Evolutionary conservation across 2,888 invertebrate genomes (phyloP).

Genomic region (Macrophya annulata): DNA sequence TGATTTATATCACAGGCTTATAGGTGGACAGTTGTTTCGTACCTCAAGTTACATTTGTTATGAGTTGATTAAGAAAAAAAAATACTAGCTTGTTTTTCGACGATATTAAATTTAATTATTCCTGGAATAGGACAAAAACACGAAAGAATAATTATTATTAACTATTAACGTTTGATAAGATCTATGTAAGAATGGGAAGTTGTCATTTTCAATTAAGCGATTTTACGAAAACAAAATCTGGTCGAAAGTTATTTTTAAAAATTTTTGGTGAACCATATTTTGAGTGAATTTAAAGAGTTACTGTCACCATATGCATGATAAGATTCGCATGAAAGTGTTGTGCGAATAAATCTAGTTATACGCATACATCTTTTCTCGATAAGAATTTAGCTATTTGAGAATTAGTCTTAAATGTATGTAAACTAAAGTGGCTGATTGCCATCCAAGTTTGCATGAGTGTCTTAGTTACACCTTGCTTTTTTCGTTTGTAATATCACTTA

Average conservation of each 20-base stretch:
- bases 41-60: slow-evolving; percentile 1
- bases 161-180: not conserved
- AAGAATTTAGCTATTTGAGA: slow-evolving; percentile 14
- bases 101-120: not conserved
- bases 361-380: not conserved
- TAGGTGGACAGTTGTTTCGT: not conserved
- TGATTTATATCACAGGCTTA: slow-evolving; percentile 22
- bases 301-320: not conserved
- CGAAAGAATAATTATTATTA: not conserved
- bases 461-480: slow-evolving; percentile 10
- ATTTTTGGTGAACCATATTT: not conserved
- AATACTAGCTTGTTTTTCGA: not conserved
- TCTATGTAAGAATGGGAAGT: not conserved
- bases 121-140: not conserved
- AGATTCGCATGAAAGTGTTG: not conserved
- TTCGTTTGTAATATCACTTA: slow-evolving; percentile 56
- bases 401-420: not conserved
- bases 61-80: not conserved
- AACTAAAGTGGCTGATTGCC: slow-evolving; percentile 19
- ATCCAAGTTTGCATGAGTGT: slow-evolving; percentile 18
- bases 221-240: not conserved
- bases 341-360: not conserved
- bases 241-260: not conserved
- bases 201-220: not conserved
- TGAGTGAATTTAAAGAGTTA: not conserved